These are phyloP conservation scores for Pteruthius melanotis DNA, from an alignment of 2,113 vertebrate genomes.

Conservation along the genomic window DNA sequence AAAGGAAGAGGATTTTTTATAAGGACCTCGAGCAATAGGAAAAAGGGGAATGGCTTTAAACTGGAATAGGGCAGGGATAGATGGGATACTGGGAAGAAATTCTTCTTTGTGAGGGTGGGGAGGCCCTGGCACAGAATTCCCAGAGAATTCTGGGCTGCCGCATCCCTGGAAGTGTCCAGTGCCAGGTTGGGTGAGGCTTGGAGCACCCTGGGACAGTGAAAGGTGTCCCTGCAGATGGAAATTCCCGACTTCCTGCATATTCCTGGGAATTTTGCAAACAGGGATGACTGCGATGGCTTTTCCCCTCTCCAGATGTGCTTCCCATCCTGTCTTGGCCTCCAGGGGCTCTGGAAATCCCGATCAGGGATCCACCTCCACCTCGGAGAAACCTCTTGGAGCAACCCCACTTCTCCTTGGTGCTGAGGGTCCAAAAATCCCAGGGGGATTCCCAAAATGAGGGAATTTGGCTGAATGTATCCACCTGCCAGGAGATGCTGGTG, in stretches of 20 bases:
- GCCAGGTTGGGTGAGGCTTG: not conserved
- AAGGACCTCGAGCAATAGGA: accelerated
- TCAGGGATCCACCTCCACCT: not conserved
- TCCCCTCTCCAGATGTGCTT: not conserved
- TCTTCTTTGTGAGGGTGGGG: not conserved
- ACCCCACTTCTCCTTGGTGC: not conserved
- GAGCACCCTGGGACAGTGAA: not conserved
- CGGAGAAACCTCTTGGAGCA: not conserved
- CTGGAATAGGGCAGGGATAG: not conserved
- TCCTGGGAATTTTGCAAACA: not conserved
- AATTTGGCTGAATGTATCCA: not conserved
- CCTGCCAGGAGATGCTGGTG: not conserved
- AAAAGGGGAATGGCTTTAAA: not conserved
- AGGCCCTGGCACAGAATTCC: not conserved
- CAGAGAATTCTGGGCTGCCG: not conserved
- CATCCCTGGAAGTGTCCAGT: not conserved
- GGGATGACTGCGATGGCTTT: accelerated
- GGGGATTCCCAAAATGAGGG: not conserved
- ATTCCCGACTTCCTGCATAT: not conserved
- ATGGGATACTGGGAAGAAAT: not conserved
- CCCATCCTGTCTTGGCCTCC: not conserved
- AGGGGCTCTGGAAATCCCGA: not conserved
- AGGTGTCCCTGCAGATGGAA: not conserved
- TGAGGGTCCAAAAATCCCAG: not conserved
- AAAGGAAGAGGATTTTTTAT: not conserved